These are phyloP conservation scores for Saccopteryx leptura DNA, from an alignment of 2,113 vertebrate genomes.

Conservation along the genomic window DNA sequence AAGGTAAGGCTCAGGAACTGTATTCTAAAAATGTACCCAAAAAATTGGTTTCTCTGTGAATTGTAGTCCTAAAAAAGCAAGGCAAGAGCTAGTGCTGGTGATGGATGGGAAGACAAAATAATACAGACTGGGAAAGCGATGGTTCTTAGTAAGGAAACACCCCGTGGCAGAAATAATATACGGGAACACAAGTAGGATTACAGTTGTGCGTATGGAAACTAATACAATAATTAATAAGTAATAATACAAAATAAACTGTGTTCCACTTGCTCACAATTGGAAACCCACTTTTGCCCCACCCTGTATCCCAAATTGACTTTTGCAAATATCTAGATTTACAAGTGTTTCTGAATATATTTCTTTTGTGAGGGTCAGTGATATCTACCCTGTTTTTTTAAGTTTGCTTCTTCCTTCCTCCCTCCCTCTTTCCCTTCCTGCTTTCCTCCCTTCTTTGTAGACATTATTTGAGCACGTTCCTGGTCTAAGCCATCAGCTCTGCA, in stretches of 20 bases:
- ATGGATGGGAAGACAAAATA: neutral
- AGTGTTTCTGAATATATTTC: neutral
- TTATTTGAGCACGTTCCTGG: neutral
- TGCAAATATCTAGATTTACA: slow-evolving; percentile 34
- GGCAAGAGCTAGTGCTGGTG: neutral
- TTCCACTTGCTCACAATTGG: neutral
- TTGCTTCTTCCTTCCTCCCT: neutral
- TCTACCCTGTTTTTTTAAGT: neutral
- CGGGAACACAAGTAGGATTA: neutral
- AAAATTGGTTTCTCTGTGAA: neutral
- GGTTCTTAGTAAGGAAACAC: neutral
- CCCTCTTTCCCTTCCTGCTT: neutral
- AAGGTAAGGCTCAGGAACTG: slow-evolving; percentile 4
- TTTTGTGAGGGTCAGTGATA: neutral
- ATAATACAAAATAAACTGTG: neutral
- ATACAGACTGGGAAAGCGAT: neutral
- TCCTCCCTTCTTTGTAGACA: neutral
- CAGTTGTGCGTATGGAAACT: neutral
- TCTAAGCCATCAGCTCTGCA: neutral
- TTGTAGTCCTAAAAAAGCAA: neutral
- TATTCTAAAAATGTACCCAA: neutral
- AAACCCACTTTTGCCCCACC: neutral
- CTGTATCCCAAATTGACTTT: neutral
- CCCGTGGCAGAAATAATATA: neutral
- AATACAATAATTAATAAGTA: neutral